Percentiles rank a stretch among this genome's conserved stretches.
These are phyloP conservation scores for Scalopus aquaticus DNA, from an alignment of 2,113 vertebrate species.

Conservation along the genomic window DNA sequence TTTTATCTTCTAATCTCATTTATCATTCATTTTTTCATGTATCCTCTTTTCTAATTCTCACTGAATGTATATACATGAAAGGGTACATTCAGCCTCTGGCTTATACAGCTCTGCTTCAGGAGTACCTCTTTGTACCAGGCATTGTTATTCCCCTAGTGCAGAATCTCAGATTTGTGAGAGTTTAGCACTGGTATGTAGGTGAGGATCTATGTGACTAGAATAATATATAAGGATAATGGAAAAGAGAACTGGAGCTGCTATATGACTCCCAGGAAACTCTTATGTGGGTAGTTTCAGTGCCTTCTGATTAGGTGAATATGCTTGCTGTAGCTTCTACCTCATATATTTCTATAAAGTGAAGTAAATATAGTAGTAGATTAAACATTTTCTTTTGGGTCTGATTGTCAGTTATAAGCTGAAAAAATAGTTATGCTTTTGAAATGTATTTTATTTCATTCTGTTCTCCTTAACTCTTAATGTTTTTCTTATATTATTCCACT, in stretches of 20 bases:
- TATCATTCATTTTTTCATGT: background rate
- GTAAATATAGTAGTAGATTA: background rate
- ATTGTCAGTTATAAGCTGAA: background rate
- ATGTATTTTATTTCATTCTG: background rate
- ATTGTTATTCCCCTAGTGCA: too few relatives aligned
- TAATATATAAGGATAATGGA: background rate
- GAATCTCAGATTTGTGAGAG: too few relatives aligned
- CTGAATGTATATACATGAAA: background rate
- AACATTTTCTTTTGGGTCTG: background rate
- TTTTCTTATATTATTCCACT: background rate
- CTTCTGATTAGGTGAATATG: background rate
- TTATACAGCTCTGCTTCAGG: background rate
- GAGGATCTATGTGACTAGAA: background rate
- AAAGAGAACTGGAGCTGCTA: background rate
- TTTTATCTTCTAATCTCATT: background rate
- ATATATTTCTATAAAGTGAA: background rate
- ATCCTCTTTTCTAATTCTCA: background rate
- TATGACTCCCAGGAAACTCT: background rate
- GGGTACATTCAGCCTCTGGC: background rate
- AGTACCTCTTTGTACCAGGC: background rate
- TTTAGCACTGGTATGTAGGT: fast-evolving
- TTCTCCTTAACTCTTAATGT: background rate
- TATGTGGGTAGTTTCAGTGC: background rate
- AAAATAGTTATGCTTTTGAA: background rate
- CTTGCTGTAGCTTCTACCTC: background rate